These are phyloP conservation scores for Sitophilus oryzae DNA, from an alignment of 1,140 invertebrate genomes.

Conservation along the genomic window DNA sequence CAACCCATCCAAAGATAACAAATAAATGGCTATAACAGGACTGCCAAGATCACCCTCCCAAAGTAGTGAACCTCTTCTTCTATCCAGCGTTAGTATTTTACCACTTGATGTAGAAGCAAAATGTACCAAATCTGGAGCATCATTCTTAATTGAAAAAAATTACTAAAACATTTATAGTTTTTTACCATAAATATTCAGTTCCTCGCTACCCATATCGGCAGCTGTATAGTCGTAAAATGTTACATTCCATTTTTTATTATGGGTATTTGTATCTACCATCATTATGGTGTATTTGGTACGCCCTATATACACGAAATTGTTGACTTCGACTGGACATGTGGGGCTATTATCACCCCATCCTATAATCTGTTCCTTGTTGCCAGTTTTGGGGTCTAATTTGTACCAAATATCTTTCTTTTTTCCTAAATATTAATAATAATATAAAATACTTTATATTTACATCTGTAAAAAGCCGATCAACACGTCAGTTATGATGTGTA, in stretches of 20 bases:
- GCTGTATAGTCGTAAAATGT: conserved; percentile 88
- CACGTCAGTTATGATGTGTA: too few species aligned
- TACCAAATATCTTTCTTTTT: conserved; percentile 96
- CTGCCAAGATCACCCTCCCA: conserved; percentile 85
- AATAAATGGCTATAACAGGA: conserved; percentile 87
- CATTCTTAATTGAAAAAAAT: conserved; percentile 25
- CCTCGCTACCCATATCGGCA: conserved; percentile 64
- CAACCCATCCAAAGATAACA: conserved; percentile 70
- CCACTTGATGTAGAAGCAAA: conserved; percentile 88
- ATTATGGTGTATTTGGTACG: conserved; percentile 91
- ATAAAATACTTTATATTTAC: neutral
- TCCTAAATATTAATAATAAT: conserved; percentile 46
- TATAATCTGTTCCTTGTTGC: conserved; percentile 74
- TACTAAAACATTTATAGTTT: neutral
- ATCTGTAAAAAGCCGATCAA: neutral
- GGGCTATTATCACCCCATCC: conserved; percentile 48
- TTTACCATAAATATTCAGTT: conserved; percentile 78
- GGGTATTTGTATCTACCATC: conserved; percentile 84
- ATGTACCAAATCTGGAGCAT: conserved; percentile 69
- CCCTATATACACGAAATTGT: conserved; percentile 66
- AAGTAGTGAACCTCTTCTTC: conserved; percentile 65
- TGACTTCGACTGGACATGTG: conserved; percentile 55
- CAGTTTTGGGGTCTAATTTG: conserved; percentile 84
- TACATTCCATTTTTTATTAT: conserved; percentile 85
- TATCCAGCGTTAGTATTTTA: conserved; percentile 70